phyloP scores from a whole-genome alignment of 2,113 vertebrate genomes.

The Halichoerus grypus region DNA sequence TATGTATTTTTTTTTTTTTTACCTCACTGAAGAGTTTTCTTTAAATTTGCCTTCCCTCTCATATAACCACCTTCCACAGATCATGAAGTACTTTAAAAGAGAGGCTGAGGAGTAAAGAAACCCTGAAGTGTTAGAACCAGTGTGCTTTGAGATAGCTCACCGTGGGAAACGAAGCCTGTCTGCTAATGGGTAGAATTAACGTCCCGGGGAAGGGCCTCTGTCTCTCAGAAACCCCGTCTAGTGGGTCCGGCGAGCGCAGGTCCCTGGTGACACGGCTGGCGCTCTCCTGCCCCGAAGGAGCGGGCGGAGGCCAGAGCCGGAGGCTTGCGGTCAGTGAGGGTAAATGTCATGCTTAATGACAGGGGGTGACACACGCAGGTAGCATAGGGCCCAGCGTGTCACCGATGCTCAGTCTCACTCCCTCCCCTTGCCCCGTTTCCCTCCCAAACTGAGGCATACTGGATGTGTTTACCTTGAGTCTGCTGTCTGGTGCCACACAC shows the following conservation, averaged over 20 bases:
- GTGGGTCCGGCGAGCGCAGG: not conserved
- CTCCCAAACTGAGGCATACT: not conserved
- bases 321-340: not conserved
- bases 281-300: not conserved
- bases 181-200: not conserved
- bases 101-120: not conserved
- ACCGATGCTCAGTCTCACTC: not conserved
- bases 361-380: rapidly evolving
- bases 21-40: not conserved
- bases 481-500: not conserved
- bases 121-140: not conserved
- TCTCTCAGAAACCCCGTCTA: not conserved
- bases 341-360: not conserved
- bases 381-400: rapidly evolving
- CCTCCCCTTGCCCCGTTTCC: rapidly evolving
- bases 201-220: not conserved
- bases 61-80: not conserved
- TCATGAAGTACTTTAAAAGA: not conserved
- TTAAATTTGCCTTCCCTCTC: not conserved
- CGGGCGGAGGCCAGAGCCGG: not conserved
- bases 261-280: rapidly evolving
- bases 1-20: not conserved
- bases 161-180: not conserved
- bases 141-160: not conserved
- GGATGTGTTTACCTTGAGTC: not conserved